A percentile compares a stretch with the other conserved stretches of the same genome.
phyloP scores from a whole-genome alignment of 1,140 invertebrate genomes.

The Plectus sambesii region DNA sequence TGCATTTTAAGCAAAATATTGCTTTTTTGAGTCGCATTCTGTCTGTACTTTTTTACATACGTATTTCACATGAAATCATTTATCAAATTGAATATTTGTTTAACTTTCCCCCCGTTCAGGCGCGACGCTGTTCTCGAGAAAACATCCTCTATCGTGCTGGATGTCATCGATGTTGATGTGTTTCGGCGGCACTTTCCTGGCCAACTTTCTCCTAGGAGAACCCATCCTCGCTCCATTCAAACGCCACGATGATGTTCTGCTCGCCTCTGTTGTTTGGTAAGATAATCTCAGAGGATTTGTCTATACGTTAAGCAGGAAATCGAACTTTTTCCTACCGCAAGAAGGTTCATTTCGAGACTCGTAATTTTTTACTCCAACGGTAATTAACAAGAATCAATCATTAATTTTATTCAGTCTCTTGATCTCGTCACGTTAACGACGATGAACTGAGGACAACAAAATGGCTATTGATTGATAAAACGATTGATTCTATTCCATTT shows the following conservation, averaged over 20 bases:
- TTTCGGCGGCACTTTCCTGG: conserved; percentile 86
- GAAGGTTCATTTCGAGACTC: no score
- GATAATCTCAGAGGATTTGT: conserved; percentile 33
- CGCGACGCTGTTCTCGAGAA: conserved; percentile 77
- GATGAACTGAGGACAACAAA: no score
- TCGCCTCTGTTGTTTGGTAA: conserved; percentile 83
- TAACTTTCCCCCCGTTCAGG: conserved; percentile 53
- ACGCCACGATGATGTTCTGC: conserved; percentile 75
- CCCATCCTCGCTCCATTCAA: conserved; percentile 84
- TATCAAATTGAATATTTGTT: no score
- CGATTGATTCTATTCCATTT: background rate
- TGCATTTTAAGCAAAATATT: conserved; percentile 2
- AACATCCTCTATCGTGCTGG: conserved; percentile 94
- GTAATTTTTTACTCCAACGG: background rate
- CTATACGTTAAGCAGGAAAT: no score
- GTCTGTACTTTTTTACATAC: background rate
- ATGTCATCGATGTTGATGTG: conserved; percentile 91
- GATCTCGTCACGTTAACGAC: no score
- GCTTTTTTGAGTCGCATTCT: conserved; percentile 15
- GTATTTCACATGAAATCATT: conserved; percentile 1
- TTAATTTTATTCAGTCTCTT: no score
- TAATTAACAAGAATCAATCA: no score
- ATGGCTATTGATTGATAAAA: no score
- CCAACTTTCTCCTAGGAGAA: conserved; percentile 84
- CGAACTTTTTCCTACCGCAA: no score